Base-by-base conservation (phyloP, 2,888 invertebrate species). In the Mongoloraphidia duomilia region DNA sequence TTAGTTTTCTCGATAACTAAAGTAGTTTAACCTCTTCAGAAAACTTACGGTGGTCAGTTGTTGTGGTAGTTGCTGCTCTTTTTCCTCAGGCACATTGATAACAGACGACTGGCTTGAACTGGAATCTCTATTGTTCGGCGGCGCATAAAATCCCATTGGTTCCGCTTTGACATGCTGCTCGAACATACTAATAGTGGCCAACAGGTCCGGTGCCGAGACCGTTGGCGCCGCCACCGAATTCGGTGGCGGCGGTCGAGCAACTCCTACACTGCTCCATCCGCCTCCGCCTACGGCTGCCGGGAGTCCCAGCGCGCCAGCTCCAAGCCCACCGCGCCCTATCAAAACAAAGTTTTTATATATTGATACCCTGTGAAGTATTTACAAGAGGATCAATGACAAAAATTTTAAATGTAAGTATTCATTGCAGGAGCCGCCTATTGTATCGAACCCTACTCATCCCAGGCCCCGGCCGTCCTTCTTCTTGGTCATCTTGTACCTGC, bases 111-210 rank as follows among this genome's bases (percentile, higher is more conserved):
- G 34, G 9, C 36, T 42, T 37, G 35, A 9, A 14, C 36, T 17
- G 9, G 40, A 14, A 34, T 47, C 47, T 11, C 43, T 35, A 14
- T 43, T 14, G 17, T 11, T 17, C 58, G 58, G 49, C 55, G 58
- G 53, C 48, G 57, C 53, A 60, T 71, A 71, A 58, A 70, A 79
- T 70, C 77, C 77, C 78, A 80, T 77, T 57, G 80, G 80, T 66
- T 80, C 80, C 59, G 79, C 76, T 66, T 80, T 80, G 63, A 80
- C 79, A 66, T 80, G 79, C 65, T 79, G 79, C 65, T 80, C 80
- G 61, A 80, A 80, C 80, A 80, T 79, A 65, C 74, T 74, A 63
- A 76, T 75, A 58, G 75, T 75, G 69, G 75, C 75, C 68, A 76
- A 72, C 63, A 76, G 70, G 71, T 76, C 75, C 70, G 73, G 72